phyloP scores from a whole-genome alignment of 30 jellyfish, hydroid and myxozoan species.

The Catostylus mosaicus region DNA sequence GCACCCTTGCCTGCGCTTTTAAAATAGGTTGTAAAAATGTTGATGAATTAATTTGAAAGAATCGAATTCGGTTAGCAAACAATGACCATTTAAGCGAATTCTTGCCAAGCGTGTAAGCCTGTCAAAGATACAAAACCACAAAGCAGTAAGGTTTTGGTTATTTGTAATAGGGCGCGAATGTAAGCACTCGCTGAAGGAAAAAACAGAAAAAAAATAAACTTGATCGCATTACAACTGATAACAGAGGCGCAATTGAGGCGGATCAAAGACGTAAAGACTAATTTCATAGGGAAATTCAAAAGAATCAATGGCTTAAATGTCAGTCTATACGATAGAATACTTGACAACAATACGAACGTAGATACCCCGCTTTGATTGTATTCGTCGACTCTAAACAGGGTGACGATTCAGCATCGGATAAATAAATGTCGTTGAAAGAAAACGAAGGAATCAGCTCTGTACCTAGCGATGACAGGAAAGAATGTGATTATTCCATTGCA shows the following conservation, averaged over 20 bases:
- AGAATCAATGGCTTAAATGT: conserved; percentile 27
- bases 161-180: background rate
- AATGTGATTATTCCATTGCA: background rate
- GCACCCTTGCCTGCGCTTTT: conserved; percentile 6
- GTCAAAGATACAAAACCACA: conserved; percentile 57
- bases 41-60: conserved; percentile 4
- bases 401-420: conserved; percentile 9
- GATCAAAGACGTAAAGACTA: background rate
- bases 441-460: conserved; percentile 19
- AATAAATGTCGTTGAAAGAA: conserved; percentile 60
- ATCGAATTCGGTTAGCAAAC: conserved; percentile 3
- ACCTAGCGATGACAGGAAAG: conserved; percentile 26
- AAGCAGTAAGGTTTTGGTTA: conserved; percentile 5
- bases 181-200: background rate
- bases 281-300: conserved; percentile 24
- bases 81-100: conserved; percentile 19
- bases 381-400: conserved; percentile 48
- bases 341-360: conserved; percentile 3
- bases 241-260: conserved; percentile 29
- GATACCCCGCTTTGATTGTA: conserved; percentile 66
- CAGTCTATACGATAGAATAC: conserved; percentile 18
- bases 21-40: conserved; percentile 36
- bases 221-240: conserved; percentile 46
- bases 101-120: conserved; percentile 68
- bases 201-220: background rate